phyloP scores from a whole-genome alignment of 2,113 vertebrate genomes.

The Daphoenositta chrysoptera region DNA sequence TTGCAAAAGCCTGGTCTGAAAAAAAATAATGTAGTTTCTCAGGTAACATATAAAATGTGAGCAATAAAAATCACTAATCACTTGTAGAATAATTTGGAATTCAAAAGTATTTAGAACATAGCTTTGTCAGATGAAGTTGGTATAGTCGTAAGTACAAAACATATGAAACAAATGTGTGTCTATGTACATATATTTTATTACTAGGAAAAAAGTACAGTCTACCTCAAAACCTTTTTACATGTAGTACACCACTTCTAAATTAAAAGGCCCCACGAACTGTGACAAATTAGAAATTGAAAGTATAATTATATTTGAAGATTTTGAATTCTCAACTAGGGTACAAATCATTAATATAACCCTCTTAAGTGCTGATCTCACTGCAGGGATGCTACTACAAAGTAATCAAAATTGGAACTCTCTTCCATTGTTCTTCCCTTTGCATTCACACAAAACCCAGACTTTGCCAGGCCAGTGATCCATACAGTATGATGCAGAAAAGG shows the following conservation, averaged over 20 bases:
- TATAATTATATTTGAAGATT: background rate
- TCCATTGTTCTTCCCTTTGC: background rate
- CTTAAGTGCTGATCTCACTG: background rate
- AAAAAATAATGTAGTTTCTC: background rate
- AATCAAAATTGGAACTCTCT: background rate
- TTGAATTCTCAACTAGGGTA: background rate
- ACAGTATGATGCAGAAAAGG: background rate
- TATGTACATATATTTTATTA: background rate
- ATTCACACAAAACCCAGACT: background rate
- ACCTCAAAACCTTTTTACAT: background rate
- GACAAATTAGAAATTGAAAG: background rate
- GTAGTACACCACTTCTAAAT: background rate
- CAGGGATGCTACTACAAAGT: background rate
- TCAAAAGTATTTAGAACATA: background rate
- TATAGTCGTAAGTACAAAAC: background rate
- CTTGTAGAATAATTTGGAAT: background rate
- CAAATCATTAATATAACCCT: background rate
- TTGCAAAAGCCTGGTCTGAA: background rate
- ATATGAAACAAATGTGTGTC: background rate
- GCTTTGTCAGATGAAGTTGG: background rate
- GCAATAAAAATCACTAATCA: background rate
- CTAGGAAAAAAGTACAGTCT: background rate
- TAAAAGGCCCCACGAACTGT: background rate
- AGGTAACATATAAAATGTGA: background rate
- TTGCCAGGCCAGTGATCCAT: background rate